Evolutionary conservation across 2,113 vertebrate genomes (phyloP).

Genomic region (Ardeotis arabs): DNA sequence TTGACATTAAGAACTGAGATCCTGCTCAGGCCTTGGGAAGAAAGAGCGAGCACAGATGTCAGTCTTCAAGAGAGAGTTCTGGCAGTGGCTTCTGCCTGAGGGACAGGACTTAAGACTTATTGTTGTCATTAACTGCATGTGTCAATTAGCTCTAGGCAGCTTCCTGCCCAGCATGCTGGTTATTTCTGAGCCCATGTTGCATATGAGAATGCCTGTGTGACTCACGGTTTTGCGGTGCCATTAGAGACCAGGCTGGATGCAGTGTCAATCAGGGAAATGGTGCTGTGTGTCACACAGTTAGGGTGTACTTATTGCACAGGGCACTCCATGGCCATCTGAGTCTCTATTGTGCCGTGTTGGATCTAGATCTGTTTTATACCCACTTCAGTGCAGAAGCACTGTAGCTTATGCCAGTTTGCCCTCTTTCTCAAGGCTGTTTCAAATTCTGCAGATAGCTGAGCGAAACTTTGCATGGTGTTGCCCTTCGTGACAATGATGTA

Average conservation of each 20-base stretch:
- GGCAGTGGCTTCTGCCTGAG: not conserved
- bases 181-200: not conserved
- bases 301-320: not conserved
- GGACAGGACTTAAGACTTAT: not conserved
- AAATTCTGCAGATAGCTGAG: not conserved
- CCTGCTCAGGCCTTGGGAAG: not conserved
- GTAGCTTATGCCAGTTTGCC: not conserved
- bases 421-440: not conserved
- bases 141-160: not conserved
- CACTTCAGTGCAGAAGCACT: not conserved
- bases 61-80: not conserved
- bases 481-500: rapidly evolving
- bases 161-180: not conserved
- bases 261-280: not conserved
- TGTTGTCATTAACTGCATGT: not conserved
- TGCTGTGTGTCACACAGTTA: not conserved
- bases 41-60: not conserved
- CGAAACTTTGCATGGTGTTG: not conserved
- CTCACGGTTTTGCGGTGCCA: not conserved
- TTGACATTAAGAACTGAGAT: not conserved
- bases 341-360: rapidly evolving
- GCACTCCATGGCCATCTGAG: not conserved
- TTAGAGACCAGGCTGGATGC: not conserved
- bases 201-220: not conserved
- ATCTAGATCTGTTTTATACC: not conserved